These are phyloP conservation scores for Mustela lutreola DNA, from an alignment of 2,113 vertebrate species.

Conservation along the genomic window DNA sequence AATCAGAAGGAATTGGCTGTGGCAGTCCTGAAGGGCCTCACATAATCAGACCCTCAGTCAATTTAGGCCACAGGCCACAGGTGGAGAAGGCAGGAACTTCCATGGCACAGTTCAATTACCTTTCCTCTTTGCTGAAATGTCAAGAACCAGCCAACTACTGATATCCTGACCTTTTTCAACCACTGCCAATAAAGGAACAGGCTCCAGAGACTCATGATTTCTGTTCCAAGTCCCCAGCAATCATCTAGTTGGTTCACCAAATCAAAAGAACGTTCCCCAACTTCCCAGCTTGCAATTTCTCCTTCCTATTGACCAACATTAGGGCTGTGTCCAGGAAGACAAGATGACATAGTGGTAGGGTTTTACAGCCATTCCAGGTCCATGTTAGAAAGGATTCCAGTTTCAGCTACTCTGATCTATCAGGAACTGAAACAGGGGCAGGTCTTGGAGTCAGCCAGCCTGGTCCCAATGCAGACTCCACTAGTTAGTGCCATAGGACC, in stretches of 20 bases:
- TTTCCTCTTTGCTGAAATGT: constrained; percentile 13
- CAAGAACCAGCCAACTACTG: constrained; percentile 10
- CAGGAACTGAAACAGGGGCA: not conserved
- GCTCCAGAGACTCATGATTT: not conserved
- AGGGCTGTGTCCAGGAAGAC: not conserved
- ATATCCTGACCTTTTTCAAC: constrained; percentile 7
- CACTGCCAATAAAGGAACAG: not conserved
- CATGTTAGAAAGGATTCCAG: not conserved
- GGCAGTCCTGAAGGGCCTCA: not conserved
- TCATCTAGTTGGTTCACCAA: not conserved
- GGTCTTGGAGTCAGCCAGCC: not conserved
- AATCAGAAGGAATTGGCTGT: not conserved
- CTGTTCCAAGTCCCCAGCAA: not conserved
- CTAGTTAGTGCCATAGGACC: not conserved
- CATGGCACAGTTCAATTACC: not conserved
- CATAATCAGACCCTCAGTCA: not conserved
- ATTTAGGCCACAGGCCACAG: not conserved
- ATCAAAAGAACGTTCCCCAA: not conserved
- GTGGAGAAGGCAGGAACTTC: not conserved
- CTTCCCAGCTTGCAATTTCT: not conserved
- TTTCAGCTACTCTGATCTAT: not conserved
- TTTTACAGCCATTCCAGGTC: not conserved
- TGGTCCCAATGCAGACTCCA: not conserved
- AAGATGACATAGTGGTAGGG: not conserved
- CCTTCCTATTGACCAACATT: not conserved